Percentiles rank a stretch among this genome's conserved stretches.
These are phyloP conservation scores for Euthynnus affinis DNA, from an alignment of 2,797 vertebrate genomes.

Conservation along the genomic window DNA sequence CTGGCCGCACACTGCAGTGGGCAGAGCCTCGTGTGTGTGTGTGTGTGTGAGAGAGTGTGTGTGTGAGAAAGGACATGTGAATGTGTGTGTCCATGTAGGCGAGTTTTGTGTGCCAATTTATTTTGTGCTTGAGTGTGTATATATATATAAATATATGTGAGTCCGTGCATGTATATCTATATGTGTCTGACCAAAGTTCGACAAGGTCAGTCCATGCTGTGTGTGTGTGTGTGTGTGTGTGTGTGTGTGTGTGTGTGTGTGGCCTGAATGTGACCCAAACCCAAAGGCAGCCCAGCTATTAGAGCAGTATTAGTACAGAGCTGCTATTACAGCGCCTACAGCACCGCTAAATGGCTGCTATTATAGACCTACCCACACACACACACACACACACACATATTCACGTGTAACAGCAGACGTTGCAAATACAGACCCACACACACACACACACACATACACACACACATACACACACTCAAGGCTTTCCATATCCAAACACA, in stretches of 20 bases:
- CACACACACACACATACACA: not conserved
- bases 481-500: conserved; percentile 23
- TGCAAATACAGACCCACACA: conserved; percentile 39
- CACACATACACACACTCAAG: conserved; percentile 5
- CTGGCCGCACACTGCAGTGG: conserved; percentile 64
- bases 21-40: conserved; percentile 34
- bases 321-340: conserved; percentile 80
- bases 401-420: conserved; percentile 42
- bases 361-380: conserved; percentile 62
- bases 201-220: conserved; percentile 19
- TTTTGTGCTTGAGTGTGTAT: not conserved
- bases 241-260: conserved; percentile 68
- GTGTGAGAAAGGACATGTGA: conserved; percentile 19
- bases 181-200: conserved; percentile 20
- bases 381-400: conserved; percentile 9
- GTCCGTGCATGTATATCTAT: not conserved
- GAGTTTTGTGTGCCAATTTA: conserved; percentile 5
- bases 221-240: conserved; percentile 34
- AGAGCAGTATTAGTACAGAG: conserved; percentile 78
- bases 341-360: conserved; percentile 75
- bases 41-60: conserved; percentile 20
- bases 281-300: conserved; percentile 76
- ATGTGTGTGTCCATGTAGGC: not conserved
- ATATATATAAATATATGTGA: not conserved
- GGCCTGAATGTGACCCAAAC: conserved; percentile 77